Evolutionary conservation across 2,797 vertebrate species (phyloP).

Genomic region (Yasuhikotakia modesta): DNA sequence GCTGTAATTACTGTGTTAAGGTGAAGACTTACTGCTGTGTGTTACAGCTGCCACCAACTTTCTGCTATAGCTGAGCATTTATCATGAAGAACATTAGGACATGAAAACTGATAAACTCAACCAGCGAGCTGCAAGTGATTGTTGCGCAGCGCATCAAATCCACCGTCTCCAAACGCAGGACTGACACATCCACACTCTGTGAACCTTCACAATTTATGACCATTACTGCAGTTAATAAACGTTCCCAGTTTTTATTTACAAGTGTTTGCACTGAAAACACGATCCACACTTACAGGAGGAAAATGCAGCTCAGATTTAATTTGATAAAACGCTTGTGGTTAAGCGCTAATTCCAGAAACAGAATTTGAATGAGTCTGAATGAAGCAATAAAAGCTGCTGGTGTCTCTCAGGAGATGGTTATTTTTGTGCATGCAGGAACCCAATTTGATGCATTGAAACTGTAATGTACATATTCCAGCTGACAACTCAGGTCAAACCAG

Average conservation of each 20-base stretch:
- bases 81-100: background rate
- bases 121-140: background rate
- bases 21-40: too few relatives aligned
- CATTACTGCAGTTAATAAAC: background rate
- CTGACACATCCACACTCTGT: background rate
- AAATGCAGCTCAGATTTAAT: conserved; percentile 22
- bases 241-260: background rate
- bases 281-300: conserved; percentile 12
- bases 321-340: conserved; percentile 6
- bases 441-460: background rate
- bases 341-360: conserved; percentile 24
- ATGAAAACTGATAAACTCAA: conserved; percentile 3
- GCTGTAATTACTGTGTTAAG: too few relatives aligned
- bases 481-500: background rate
- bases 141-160: background rate
- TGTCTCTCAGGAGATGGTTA: background rate
- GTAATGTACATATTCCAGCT: background rate
- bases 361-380: conserved; percentile 21
- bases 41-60: background rate
- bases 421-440: background rate
- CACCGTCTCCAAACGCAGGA: background rate
- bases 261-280: conserved; percentile 8
- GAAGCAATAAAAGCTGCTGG: background rate
- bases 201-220: background rate
- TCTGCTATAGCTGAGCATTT: background rate